phyloP scores from a whole-genome alignment of 2,113 vertebrate species.

The Odocoileus hemionus region DNA sequence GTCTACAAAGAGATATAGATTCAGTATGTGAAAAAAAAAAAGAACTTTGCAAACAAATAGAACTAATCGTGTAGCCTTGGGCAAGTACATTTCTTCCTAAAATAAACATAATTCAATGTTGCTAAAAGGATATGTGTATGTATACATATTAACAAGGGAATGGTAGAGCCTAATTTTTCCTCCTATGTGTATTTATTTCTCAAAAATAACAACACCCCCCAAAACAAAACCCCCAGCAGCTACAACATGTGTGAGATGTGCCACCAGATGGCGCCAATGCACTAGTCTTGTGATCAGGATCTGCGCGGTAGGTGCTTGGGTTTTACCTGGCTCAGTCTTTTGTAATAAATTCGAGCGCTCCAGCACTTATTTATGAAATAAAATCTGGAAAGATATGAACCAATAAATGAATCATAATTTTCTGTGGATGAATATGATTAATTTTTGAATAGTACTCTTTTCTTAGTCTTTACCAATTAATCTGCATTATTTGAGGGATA shows the following conservation, averaged over 20 bases:
- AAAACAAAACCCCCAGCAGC: too few species aligned
- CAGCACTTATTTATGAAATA: background rate
- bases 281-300: background rate
- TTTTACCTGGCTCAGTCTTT: background rate
- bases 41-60: background rate
- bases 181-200: background rate
- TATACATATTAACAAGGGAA: background rate
- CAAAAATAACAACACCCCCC: background rate
- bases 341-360: background rate
- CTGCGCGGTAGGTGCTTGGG: background rate
- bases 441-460: background rate
- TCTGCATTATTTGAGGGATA: background rate
- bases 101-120: background rate
- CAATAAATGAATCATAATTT: background rate
- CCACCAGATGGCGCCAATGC: slow-evolving; percentile 24
- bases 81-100: background rate
- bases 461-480: background rate
- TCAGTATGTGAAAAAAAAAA: background rate
- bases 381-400: background rate
- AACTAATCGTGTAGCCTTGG: background rate
- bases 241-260: accelerated
- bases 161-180: background rate
- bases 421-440: background rate
- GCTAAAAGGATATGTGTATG: background rate
- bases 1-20: background rate